Conservation (phyloP, 2,888 invertebrate species). For the Arctia plantaginis region DNA sequence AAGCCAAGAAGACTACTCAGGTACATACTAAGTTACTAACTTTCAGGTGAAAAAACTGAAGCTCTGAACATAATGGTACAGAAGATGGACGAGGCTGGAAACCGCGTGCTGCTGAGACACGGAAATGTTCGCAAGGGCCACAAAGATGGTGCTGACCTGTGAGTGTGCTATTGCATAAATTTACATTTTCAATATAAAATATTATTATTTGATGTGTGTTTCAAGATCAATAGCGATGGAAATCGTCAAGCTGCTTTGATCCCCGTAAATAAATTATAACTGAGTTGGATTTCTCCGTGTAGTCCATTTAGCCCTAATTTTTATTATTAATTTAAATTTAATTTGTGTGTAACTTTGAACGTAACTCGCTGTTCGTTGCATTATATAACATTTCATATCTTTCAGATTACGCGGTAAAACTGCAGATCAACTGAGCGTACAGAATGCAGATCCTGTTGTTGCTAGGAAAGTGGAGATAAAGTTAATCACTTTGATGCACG, state of each 20-base stretch:
- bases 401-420: slow-evolving; percentile 70
- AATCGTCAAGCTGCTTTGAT: no score
- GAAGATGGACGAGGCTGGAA: slow-evolving; percentile 62
- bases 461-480: slow-evolving; percentile 77
- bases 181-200: neutral
- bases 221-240: no score
- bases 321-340: neutral
- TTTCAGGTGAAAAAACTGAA: slow-evolving; percentile 68
- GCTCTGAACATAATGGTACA: slow-evolving; percentile 65
- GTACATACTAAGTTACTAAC: no score
- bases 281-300: no score
- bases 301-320: neutral
- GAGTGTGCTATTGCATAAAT: slow-evolving; percentile 27
- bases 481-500: slow-evolving; percentile 64
- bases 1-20: no score
- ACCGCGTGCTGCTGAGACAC: slow-evolving; percentile 70
- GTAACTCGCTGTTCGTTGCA: neutral
- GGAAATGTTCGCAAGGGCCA: slow-evolving; percentile 71
- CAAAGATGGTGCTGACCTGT: slow-evolving; percentile 70
- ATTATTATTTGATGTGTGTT: no score
- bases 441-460: slow-evolving; percentile 71
- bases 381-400: neutral
- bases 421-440: slow-evolving; percentile 64
- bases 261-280: no score
- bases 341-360: neutral